Base-by-base conservation (phyloP, 2,797 vertebrate species). In the Sebastiscus albofasciatus region DNA sequence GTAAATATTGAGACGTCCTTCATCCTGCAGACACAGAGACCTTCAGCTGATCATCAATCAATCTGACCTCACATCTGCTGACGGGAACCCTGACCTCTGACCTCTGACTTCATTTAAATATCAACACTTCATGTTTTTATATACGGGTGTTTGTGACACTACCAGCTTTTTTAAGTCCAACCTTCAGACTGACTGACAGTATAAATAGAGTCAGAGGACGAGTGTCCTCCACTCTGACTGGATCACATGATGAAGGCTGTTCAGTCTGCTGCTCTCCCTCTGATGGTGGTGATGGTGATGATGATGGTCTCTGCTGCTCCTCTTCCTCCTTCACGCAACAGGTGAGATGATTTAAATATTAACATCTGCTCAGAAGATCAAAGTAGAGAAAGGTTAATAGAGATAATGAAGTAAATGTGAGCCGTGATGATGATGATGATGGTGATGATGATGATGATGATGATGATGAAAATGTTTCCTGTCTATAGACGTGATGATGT, bases 301-400 rank as follows among this genome's bases (percentile, higher is more conserved):
- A n/a, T 72, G 72, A 2, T 42, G 62, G 26, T 10, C 1, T 85
- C 85, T 16, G 64, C 84, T 14, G 59, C 9, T 70, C 85, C 80
- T 76, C 70, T 88, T 67, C 75, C 42, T 81, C 61, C 46, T 39
- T 27, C 67, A 3, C 0, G 2, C 24, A 24, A 18, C 34, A 83
- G 85, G 90, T 92, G 59, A 90, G 79, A 46, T 46, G 42, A 62
- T 12, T 3, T 2, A 26, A 56, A 24, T 7, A 39, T 39, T 26
- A 26, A 59, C 20, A 59, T 59, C 22, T 39, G 22, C 2, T 60
- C 59, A 61, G 20, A n/a, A 16, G 10, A 22, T 20, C 1, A 34
- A 3, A 39, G 46, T 24, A 18, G 7, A 34, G n/a, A 8, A 2
- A 46, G 42, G 12, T 4, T 62, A 7, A 64, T 24, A 49, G 18